Percentiles rank a stretch among this genome's conserved stretches.
These are phyloP conservation scores for Trissolcus brochymenae DNA, from an alignment of 2,888 invertebrate species.

Conservation along the genomic window DNA sequence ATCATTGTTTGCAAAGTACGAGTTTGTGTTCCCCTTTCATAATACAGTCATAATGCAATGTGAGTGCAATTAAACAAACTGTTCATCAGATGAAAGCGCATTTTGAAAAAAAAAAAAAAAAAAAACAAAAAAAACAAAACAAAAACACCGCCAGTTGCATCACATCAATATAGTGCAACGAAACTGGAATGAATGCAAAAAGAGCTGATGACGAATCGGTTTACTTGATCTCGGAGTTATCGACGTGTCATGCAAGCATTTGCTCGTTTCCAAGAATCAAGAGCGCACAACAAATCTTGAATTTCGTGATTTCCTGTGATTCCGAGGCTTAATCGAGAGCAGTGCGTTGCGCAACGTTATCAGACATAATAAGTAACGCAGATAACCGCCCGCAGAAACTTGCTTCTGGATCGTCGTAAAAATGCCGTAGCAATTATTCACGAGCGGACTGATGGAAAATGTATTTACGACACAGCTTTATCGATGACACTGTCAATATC, in stretches of 20 bases:
- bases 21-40: conserved; percentile 11
- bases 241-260: conserved; percentile 27
- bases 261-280: conserved; percentile 33
- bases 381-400: conserved; percentile 33
- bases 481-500: conserved; percentile 41
- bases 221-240: conserved; percentile 35
- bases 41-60: neutral
- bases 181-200: conserved; percentile 2
- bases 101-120: neutral
- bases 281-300: conserved; percentile 33
- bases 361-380: conserved; percentile 38
- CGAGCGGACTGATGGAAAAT: conserved; percentile 15
- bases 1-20: conserved; percentile 24
- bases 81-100: neutral
- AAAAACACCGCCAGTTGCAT: neutral
- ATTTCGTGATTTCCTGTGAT: conserved; percentile 43
- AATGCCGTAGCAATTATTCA: conserved; percentile 34
- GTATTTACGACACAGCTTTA: conserved; percentile 34
- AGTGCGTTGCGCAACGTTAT: conserved; percentile 40
- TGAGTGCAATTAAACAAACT: neutral
- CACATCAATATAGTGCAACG: neutral
- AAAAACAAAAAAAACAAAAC: too few relatives aligned
- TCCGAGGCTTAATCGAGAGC: conserved; percentile 44
- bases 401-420: conserved; percentile 20
- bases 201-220: conserved; percentile 19